These are phyloP conservation scores for Piezodorus guildinii DNA, from an alignment of 1,140 invertebrate species.

Conservation along the genomic window DNA sequence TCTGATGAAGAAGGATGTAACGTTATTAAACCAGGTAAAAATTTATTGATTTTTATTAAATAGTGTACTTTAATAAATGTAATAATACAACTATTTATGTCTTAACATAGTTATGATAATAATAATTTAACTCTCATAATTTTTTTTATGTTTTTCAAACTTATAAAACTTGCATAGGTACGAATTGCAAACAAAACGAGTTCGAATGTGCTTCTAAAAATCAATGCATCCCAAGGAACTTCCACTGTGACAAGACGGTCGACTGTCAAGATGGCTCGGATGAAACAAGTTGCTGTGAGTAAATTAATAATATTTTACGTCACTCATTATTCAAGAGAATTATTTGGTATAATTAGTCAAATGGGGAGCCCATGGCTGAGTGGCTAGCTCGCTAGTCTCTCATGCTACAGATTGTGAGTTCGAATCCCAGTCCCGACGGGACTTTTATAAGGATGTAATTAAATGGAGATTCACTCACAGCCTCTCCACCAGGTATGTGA, in stretches of 20 bases:
- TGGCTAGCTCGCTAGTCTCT: too few relatives aligned
- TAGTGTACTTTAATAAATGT: too few relatives aligned
- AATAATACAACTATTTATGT: background rate
- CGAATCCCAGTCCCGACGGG: too few relatives aligned
- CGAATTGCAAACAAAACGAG: constrained; percentile 61
- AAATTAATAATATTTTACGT: too few relatives aligned
- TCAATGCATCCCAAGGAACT: constrained; percentile 87
- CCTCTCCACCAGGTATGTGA: too few relatives aligned
- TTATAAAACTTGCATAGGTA: constrained; percentile 35
- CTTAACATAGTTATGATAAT: too few relatives aligned
- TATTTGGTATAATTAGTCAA: background rate
- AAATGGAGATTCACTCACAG: too few relatives aligned
- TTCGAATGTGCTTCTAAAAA: constrained; percentile 56
- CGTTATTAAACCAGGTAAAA: constrained; percentile 35
- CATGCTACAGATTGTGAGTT: too few relatives aligned
- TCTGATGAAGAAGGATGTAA: constrained; percentile 64
- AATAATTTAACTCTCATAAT: background rate
- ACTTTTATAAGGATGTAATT: too few relatives aligned
- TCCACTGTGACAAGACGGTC: constrained; percentile 80
- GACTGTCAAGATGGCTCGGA: constrained; percentile 85
- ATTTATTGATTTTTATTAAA: too few relatives aligned
- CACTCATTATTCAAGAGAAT: too few relatives aligned
- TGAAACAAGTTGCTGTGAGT: constrained; percentile 81
- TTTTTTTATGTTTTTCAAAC: background rate
- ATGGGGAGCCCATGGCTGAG: background rate